Evolutionary conservation across 2,113 vertebrate species (phyloP), one percentile per base, ranked within the genome.

Genomic region (Pluvialis apricaria): DNA sequence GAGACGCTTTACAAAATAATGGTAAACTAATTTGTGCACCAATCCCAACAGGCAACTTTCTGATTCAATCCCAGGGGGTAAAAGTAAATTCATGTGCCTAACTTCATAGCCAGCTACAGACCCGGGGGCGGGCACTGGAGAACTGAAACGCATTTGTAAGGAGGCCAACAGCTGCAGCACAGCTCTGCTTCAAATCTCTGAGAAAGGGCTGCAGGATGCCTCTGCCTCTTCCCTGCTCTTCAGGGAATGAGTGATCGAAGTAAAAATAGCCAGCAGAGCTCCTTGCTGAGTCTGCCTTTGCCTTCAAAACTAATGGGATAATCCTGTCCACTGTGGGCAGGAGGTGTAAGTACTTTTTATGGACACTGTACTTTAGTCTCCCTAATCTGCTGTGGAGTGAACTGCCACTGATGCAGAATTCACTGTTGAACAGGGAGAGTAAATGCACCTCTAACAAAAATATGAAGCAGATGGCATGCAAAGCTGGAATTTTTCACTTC

Each of bases 381-480:
- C 36, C 24, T 90, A 25, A 90, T 57, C 13, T 58, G 11, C 13
- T 15, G 18, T 47, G 45, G 21, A 81, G 24, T 29, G 31, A 92
- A 47, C 20, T 36, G 25, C 6, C 21, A 45, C 45, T 58, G 58
- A 49, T 26, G 31, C 44, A 91, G 77, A 52, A 52, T 45, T 72
- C 51, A 42, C 8, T 26, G 13, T 9, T 54, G 28, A 84, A 84
- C 1, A 3, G 21, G 6, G 6, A 61, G 28, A 36, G 34, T 29
- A 89, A 91, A 55, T 3, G 11, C 42, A 81, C 5, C 14, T 82
- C 61, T 36, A 65, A 78, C 21, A 80, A 82, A 84, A 4, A 68
- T 0, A 47, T 0, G 0, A 70, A 83, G 29, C 6, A 76, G n/a
- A 71, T 1, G 5, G 47, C 34, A 89, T 4, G 17, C 26, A 75